A percentile compares a stretch with the other conserved stretches of the same genome.
phyloP scores from a whole-genome alignment of 1,140 invertebrate genomes.

The Cherax quadricarinatus region DNA sequence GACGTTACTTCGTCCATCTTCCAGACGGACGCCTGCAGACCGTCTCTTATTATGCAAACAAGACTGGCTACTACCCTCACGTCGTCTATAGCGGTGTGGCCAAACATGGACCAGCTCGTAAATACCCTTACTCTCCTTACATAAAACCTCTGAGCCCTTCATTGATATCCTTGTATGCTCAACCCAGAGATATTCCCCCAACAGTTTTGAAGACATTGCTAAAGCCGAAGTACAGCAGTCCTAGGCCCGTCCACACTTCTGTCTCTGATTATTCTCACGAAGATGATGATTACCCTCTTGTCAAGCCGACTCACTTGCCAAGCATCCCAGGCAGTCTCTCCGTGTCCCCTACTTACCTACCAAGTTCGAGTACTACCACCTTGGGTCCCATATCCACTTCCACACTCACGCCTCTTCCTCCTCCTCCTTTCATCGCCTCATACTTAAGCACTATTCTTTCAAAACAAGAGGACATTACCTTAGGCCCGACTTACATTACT shows the following conservation, averaged over 20 bases:
- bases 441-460: background rate
- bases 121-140: too few relatives aligned
- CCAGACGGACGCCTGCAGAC: conserved; percentile 18
- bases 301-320: conserved; percentile 10
- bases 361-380: background rate
- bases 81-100: conserved; percentile 10
- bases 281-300: background rate
- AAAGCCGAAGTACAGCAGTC: background rate
- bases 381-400: background rate
- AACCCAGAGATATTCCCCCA: background rate
- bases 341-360: background rate
- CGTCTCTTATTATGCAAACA: conserved; percentile 9
- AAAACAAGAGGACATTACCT: background rate
- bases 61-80: conserved; percentile 12
- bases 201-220: too few relatives aligned
- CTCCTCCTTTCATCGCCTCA: too few relatives aligned
- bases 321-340: background rate
- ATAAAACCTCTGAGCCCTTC: background rate
- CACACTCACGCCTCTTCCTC: background rate
- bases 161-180: background rate
- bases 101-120: background rate
- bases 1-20: conserved; percentile 23
- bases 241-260: background rate
- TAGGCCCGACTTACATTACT: background rate
- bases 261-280: background rate